phyloP scores from a whole-genome alignment of 2,888 invertebrate species.

The Schizaphis graminum region DNA sequence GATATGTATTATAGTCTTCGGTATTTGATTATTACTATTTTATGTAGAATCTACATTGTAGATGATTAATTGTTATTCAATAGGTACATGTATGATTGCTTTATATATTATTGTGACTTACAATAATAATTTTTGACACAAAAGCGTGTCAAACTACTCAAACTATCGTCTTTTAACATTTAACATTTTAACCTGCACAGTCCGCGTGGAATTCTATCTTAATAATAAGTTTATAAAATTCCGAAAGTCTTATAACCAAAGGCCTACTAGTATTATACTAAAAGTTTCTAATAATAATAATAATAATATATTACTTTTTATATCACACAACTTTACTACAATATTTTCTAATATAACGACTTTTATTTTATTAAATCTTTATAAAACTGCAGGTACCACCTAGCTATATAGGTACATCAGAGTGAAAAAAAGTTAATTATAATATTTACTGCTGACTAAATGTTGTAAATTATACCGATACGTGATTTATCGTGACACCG shows the following conservation, averaged over 20 bases:
- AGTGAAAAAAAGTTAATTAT: neutral
- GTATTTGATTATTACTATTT: no score
- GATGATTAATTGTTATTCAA: neutral
- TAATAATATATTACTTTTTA: neutral
- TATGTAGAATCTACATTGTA: no score
- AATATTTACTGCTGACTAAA: neutral
- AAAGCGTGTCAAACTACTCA: neutral
- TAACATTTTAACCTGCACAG: neutral
- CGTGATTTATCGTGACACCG: neutral
- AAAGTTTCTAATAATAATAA: neutral
- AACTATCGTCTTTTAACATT: conserved; percentile 4
- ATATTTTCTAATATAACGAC: neutral
- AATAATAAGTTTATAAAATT: neutral
- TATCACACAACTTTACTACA: neutral
- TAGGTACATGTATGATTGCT: neutral
- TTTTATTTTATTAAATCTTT: neutral
- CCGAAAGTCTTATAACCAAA: neutral
- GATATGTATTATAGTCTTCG: no score
- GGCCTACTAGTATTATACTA: neutral
- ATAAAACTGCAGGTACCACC: neutral
- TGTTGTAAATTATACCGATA: neutral
- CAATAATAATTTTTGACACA: neutral
- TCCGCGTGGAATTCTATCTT: neutral
- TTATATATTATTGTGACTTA: neutral
- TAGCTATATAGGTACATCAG: neutral